phyloP scores from a whole-genome alignment of 1,140 invertebrate genomes.

The Lordiphosa clarofinis region DNA sequence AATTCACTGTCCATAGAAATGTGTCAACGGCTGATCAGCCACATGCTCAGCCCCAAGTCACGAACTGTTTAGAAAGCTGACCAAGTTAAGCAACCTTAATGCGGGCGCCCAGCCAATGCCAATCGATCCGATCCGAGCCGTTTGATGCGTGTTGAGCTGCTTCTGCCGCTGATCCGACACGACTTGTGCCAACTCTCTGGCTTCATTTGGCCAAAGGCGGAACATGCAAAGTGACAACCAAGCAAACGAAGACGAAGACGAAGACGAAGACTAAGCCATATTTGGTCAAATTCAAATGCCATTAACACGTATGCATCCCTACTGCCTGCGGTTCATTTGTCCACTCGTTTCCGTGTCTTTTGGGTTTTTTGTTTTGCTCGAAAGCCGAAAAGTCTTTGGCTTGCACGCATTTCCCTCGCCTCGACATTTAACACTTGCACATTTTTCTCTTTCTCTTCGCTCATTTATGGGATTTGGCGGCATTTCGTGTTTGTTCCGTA shows the following conservation, averaged over 20 bases:
- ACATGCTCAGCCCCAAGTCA: slow-evolving; percentile 6
- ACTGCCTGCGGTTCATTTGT: slow-evolving; percentile 54
- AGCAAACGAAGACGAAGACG: neutral
- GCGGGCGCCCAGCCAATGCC: slow-evolving; percentile 3
- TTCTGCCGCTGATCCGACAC: neutral
- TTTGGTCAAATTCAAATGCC: slow-evolving; percentile 79
- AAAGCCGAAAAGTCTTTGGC: slow-evolving; percentile 33
- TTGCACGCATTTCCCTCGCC: slow-evolving; percentile 66
- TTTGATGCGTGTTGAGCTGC: slow-evolving; percentile 3
- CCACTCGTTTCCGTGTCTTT: slow-evolving; percentile 61
- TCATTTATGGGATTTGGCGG: slow-evolving; percentile 41
- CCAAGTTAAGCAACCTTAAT: slow-evolving; percentile 8
- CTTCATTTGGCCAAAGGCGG: slow-evolving; percentile 24
- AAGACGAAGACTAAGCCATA: slow-evolving; percentile 57
- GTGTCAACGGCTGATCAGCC: slow-evolving; percentile 8
- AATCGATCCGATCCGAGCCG: neutral
- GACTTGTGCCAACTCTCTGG: slow-evolving; percentile 23
- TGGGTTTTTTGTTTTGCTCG: slow-evolving; percentile 36
- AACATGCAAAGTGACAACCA: slow-evolving; percentile 73
- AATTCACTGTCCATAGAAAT: slow-evolving; percentile 5
- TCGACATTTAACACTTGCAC: slow-evolving; percentile 76
- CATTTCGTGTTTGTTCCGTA: slow-evolving; percentile 59
- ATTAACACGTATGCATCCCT: slow-evolving; percentile 63
- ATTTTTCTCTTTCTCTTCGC: slow-evolving; percentile 47
- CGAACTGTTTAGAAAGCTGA: slow-evolving; percentile 11